Evolutionary conservation across 2,797 vertebrate species (phyloP), one percentile per base, ranked within the genome.

Genomic region (Australoheros facetus): DNA sequence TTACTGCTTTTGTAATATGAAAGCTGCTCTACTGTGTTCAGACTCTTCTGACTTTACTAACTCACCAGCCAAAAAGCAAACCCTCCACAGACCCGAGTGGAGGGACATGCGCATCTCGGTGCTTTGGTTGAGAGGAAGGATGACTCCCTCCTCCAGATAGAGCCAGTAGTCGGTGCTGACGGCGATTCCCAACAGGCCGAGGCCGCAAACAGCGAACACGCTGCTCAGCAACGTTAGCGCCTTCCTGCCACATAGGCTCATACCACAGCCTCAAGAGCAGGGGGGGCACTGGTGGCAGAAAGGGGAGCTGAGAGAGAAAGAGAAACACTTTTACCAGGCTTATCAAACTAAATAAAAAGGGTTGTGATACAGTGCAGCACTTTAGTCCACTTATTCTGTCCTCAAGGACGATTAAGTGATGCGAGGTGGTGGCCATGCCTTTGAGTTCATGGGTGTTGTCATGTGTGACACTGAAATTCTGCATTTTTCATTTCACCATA

Each of bases 121-220:
- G 71, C 96, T 97, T 95, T 99, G 97, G 95, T 99, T 99, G 28
- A 98, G 96, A 19, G 97, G 97, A 30, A 97, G 94, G 85, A 98
- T 95, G 86, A 97, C 94, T 2, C 98, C 97, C 66, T 98, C 98
- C 84, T 99, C 98, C 94, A 99, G 94, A 95, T 98, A 98, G 56
- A 99, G 96, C 98, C 98, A 99, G 94, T 99, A 98, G 95, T 99
- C 98, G 0, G 98, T 99, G 96, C 97, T 98, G 76, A 99, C 97
- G 0, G 98, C 97, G 4, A 98, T 95, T 66, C 98, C 97, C 94
- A 99, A 92, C 64, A 99, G 96, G n/a, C 97, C 97, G 75, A 99
- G 96, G 86, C 95, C 95, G 0, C 97, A 98, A 78, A 98, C 97
- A 0, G 98, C 97, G 12, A 99, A 99, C 78, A 98, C 95, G 54